Conservation (phyloP, 2,113 vertebrate genomes). For the Thamnophis sirtalis region DNA sequence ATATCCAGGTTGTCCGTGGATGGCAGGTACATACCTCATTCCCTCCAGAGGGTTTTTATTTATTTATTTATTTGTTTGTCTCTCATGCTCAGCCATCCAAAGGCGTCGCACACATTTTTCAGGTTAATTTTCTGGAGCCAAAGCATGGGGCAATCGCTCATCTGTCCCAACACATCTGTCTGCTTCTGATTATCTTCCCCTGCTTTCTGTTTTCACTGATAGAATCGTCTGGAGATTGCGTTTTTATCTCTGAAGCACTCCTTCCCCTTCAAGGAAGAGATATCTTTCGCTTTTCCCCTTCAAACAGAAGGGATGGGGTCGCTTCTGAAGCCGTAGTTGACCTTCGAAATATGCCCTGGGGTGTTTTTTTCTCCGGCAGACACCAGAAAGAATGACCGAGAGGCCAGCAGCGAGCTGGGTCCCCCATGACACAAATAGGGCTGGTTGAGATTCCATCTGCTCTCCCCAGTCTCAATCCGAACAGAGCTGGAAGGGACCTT, state of each 20-base stretch:
- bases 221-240: slow-evolving; percentile 42
- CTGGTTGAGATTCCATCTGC: neutral
- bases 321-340: neutral
- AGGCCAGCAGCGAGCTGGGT: neutral
- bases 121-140: slow-evolving; percentile 28
- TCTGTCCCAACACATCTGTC: neutral
- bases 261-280: neutral
- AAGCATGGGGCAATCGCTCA: slow-evolving; percentile 44
- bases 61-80: neutral
- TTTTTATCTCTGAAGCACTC: neutral
- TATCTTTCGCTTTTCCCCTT: neutral
- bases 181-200: slow-evolving; percentile 40
- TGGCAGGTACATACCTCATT: neutral
- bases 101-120: slow-evolving; percentile 20
- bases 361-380: neutral
- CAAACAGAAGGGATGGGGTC: neutral
- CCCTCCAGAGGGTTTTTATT: neutral
- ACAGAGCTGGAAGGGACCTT: too few species aligned
- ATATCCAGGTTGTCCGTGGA: neutral
- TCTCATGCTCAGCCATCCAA: neutral
- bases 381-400: neutral
- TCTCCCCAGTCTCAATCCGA: neutral
- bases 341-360: neutral
- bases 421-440: neutral
- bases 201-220: slow-evolving; percentile 29